phyloP scores from a whole-genome alignment of 2,888 invertebrate species.

The Drosophila meridionalis region DNA sequence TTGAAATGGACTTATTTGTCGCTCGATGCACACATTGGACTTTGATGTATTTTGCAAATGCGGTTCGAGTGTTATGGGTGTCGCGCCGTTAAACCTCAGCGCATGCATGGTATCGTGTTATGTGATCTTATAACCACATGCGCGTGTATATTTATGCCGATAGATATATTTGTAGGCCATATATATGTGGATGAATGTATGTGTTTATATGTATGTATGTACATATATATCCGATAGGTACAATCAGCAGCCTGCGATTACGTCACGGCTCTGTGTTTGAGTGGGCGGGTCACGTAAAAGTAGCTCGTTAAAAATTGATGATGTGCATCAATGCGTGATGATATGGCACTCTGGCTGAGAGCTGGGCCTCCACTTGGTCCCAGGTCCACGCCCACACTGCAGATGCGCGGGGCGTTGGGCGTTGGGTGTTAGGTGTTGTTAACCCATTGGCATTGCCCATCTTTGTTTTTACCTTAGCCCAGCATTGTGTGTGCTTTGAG shows the following conservation, averaged over 20 bases:
- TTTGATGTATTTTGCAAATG: conserved; percentile 48
- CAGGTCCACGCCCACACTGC: conserved; percentile 21
- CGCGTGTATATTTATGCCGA: conserved; percentile 8
- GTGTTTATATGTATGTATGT: neutral
- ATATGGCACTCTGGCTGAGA: conserved; percentile 37
- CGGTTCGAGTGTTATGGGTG: conserved; percentile 33
- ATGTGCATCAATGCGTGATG: conserved; percentile 70
- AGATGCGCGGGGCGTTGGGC: neutral
- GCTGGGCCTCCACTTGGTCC: conserved; percentile 2
- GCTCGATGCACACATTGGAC: conserved; percentile 26
- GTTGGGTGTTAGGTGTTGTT: conserved; percentile 3
- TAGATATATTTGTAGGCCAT: conserved; percentile 11
- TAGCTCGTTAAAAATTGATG: conserved; percentile 75
- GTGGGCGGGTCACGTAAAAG: conserved; percentile 62
- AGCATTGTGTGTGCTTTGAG: conserved; percentile 17
- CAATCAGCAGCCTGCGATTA: conserved; percentile 33
- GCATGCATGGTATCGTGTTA: conserved; percentile 28
- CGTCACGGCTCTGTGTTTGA: conserved; percentile 43
- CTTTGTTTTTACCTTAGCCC: conserved; percentile 30
- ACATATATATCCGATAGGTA: conserved; percentile 19
- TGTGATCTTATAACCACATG: conserved; percentile 28
- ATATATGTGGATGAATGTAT: neutral
- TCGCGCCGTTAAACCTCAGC: conserved; percentile 45
- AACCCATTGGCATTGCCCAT: conserved; percentile 35
- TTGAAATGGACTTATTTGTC: conserved; percentile 30